Evolutionary conservation across 2,888 invertebrate genomes (phyloP), one percentile per base, ranked within the genome.

Genomic region (Leptopterna dolabrata): DNA sequence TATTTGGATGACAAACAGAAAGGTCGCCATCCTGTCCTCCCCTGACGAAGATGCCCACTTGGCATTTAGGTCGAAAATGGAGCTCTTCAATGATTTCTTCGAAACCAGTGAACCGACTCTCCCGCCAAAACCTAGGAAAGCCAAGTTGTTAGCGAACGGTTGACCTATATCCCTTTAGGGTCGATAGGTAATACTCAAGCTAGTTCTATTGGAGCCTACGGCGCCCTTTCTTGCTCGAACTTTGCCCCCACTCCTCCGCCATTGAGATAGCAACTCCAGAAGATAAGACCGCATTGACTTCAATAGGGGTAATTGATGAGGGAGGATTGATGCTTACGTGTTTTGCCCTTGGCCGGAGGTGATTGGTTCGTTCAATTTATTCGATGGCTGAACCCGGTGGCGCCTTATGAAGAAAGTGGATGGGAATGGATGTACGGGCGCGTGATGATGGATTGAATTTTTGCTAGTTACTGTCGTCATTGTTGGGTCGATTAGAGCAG

Each of bases 151-250:
- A 78, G 78, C 19, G 47, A 76, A 30, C 78, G 78, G 78, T 78
- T 45, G 78, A 78, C 78, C 78, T 78, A 43, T 43, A 19, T 78
- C 78, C 45, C 73, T 73, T 73, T 41, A 73, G 73, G 73, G 73
- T 73, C 73, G 73, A 73, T 73, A 73, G 73, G 73, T 27, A 24
- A 63, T 63, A 63, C 63, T 24, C 51, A 51, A 63, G 24, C 63
- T 63, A 63, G 63, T 63, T 63, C 63, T 63, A 63, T 63, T 24
- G 24, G 63, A 24, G 24, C 63, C 63, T 63, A 63, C 11, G 63
- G 63, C 27, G 24, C 63, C 63, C 63, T 63, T 63, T 63, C 63
- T 63, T 63, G 27, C 63, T 24, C 63, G 63, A 63, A 63, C 63
- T 63, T 27, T 63, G 63, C 63, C 63, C 11, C 63, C 63, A 11